Conservation (phyloP, 2,113 vertebrate species). For the Chaenocephalus aceratus region DNA sequence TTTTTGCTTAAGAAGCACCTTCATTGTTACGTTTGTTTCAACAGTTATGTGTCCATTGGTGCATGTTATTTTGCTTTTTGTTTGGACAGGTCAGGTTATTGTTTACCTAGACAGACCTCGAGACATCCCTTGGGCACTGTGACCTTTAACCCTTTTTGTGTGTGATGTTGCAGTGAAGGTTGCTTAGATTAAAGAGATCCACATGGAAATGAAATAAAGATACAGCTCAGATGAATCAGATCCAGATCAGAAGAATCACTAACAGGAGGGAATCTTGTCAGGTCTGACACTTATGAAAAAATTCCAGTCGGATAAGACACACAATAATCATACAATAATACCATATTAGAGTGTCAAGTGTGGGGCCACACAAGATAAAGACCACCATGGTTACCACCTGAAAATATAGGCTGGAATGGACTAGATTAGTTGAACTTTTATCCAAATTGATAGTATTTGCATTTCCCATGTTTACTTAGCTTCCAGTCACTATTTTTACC, state of each 20-base stretch:
- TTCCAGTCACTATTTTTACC: neutral
- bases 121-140: neutral
- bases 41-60: neutral
- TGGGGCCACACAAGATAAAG: neutral
- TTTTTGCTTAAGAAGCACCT: too few relatives aligned
- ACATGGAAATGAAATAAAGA: constrained; percentile 11
- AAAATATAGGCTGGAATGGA: too few relatives aligned
- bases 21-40: neutral
- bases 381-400: neutral
- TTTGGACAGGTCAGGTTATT: constrained; percentile 48
- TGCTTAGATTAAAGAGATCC: neutral
- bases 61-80: neutral
- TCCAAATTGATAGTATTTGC: too few relatives aligned
- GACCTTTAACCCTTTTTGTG: neutral
- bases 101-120: constrained; percentile 16
- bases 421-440: too few relatives aligned
- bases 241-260: constrained; percentile 14
- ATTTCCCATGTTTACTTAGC: neutral
- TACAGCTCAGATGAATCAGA: neutral
- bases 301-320: neutral
- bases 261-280: neutral
- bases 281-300: neutral
- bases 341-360: neutral
- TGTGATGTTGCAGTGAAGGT: neutral
- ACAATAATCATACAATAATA: neutral